Evolutionary conservation across 2,888 invertebrate genomes (phyloP), one percentile per base, ranked within the genome.

Genomic region (Galeopsomyia nigrocyanea): DNA sequence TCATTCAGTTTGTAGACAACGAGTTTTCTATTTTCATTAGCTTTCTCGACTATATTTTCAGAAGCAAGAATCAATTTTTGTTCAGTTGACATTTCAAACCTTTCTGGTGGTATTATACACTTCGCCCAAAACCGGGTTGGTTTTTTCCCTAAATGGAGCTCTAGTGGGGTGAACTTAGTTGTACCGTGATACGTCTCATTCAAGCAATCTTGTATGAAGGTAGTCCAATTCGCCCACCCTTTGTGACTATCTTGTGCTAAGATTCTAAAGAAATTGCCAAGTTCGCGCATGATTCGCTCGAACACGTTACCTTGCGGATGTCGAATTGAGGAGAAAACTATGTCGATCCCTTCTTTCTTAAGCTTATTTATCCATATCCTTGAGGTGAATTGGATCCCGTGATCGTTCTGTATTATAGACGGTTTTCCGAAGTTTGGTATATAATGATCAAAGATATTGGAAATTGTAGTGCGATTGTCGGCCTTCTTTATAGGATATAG

Each of bases 401-500:
- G 71, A 19, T 67, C 71, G 2, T 14, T 51, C 9, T 61, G 56
- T 2, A 72, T 67, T 5, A 26, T 13, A 22, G 39, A 1, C 0
- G 63, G 71, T 7, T 67, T 72, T 0, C 67, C 71, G 3, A 14
- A 31, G 10, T 53, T 57, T 1, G 63, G 70, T 16, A 77, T 69
- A 49, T 73, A 75, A 16, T 61, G 66, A 0, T 56, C 14, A 22
- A 75, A 75, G 14, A 74, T 64, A 31, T 57, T 68, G 3, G 61
- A 61, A 0, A 77, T 0, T n/a, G 70, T 74, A 9, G 63, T 17
- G 13, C 39, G 31, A 5, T 75, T 74, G 0, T 63, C 65, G 5
- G 73, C 75, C 26, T 49, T 71, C 53, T 69, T 63, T 14, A 77
- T 47, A 21, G 74, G 51, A 57, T 74, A 75, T 9, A 77, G 39